Base-by-base conservation (phyloP, 2,113 vertebrate genomes). In the Beaufortia kweichowensis region DNA sequence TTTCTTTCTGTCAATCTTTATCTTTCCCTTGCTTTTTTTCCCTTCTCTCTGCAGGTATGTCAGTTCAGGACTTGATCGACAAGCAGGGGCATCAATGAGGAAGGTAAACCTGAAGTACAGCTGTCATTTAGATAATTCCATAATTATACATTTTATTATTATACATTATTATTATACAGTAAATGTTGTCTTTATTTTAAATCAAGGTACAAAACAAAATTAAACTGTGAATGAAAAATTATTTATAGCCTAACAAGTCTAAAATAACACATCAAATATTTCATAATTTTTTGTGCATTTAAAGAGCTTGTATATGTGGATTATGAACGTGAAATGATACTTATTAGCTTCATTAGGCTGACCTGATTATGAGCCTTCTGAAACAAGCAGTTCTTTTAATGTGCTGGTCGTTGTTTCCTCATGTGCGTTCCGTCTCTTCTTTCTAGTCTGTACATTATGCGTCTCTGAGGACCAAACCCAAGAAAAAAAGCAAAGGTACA, bases 381-480 rank as follows among this genome's bases (percentile, higher is more conserved):
- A 43, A 63, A 31, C 6, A n/a, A 61, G 17, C 7, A 12, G 26
- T 61, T 17, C 19, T 17, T 19, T 14, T 46, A 2, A 39, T 46
- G 15, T 15, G 14, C 43, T 46, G 43, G 19, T 46, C n/a, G 3
- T 53, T 6, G 19, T 7, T 46, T 31, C 6, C 17, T 73, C 3
- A 35, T 61, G n/a, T 66, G 19, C 69, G 11, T 78, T 59, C 59
- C 65, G 64, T 68, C 79, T 69, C 79, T 62, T 84, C 81, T 83
- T 75, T 84, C 77, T 87, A 95, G 94, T 92, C 91, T 85, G 89
- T 94, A 84, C 91, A 93, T 86, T 92, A 92, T 79, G 88, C 92
- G 81, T 94, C 94, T 75, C 85, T 92, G 90, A 91, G 92, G 86
- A 90, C 89, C 60, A 95, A 93, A 90, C 88, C 88, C 88, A 93